Evolutionary conservation across 1,140 invertebrate genomes (phyloP).

Genomic region (Apis laboriosa): DNA sequence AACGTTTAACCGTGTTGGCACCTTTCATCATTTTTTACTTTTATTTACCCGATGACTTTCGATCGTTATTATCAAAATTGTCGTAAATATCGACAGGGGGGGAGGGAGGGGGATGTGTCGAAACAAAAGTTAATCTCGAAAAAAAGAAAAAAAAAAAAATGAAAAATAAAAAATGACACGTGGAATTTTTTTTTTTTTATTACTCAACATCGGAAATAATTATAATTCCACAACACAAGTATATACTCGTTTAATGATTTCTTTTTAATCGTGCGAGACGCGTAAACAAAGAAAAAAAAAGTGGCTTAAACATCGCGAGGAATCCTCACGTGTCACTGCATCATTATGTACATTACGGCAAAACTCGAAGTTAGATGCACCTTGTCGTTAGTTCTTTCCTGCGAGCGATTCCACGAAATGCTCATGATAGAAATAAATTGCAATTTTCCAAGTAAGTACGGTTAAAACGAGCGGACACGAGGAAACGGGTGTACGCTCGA

Average conservation of each 20-base stretch:
- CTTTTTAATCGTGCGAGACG: constrained; percentile 25
- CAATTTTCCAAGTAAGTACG: constrained; percentile 26
- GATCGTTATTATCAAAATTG: not conserved
- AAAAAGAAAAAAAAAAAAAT: not conserved
- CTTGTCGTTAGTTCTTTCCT: constrained; percentile 50
- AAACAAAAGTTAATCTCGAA: not conserved
- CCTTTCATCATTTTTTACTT: not conserved
- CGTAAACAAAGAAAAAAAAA: constrained; percentile 25
- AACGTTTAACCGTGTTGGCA: not conserved
- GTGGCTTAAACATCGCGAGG: constrained; percentile 36
- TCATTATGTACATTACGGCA: constrained; percentile 54
- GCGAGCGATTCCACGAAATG: constrained; percentile 48
- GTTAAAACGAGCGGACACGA: constrained; percentile 42
- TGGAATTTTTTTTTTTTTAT: not conserved
- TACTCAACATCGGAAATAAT: not conserved
- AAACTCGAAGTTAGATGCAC: constrained; percentile 42
- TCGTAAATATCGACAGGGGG: not conserved
- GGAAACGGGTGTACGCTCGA: not conserved
- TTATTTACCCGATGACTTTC: no score
- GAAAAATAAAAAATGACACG: not conserved
- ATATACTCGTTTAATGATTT: not conserved
- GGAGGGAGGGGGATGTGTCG: not conserved
- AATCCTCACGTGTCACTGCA: constrained; percentile 63
- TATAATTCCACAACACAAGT: not conserved
- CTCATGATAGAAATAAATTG: constrained; percentile 33